phyloP scores from a whole-genome alignment of 2,113 vertebrate species.

The Nothocercus julius region DNA sequence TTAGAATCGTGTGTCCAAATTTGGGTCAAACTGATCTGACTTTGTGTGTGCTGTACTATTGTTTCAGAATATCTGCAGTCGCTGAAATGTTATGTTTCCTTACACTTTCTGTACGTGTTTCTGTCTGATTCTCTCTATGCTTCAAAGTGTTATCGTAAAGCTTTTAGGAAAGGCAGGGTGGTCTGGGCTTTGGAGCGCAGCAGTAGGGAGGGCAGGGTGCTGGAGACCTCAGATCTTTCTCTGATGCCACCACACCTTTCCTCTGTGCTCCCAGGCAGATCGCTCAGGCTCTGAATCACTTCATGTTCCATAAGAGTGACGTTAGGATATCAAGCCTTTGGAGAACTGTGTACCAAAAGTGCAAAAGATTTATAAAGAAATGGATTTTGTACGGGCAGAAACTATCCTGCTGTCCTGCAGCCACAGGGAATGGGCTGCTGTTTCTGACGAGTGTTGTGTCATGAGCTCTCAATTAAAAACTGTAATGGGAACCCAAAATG shows the following conservation, averaged over 20 bases:
- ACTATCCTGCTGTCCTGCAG: neutral
- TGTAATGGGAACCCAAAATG: neutral
- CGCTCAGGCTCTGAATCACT: constrained; percentile 40
- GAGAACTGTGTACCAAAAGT: neutral
- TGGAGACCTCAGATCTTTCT: constrained; percentile 33
- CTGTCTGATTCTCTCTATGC: neutral
- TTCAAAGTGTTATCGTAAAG: constrained; percentile 33
- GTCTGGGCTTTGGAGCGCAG: constrained; percentile 30
- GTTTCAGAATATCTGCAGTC: neutral
- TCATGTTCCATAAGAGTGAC: constrained; percentile 38
- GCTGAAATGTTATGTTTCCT: neutral
- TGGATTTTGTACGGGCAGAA: neutral
- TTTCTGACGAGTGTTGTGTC: neutral
- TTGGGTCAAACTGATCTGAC: neutral
- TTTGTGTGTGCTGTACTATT: neutral
- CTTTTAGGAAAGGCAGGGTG: constrained; percentile 26
- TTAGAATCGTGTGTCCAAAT: neutral
- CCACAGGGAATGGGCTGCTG: neutral
- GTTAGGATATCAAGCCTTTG: constrained; percentile 40
- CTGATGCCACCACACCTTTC: constrained; percentile 28
- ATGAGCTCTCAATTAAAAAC: constrained; percentile 37
- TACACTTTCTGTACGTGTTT: constrained; percentile 2
- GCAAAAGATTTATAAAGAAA: neutral
- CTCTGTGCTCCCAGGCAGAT: constrained; percentile 45
- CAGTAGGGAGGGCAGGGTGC: constrained; percentile 59